Conservation (phyloP, 2,888 invertebrate species). For the Phrixothrix hirtus region DNA sequence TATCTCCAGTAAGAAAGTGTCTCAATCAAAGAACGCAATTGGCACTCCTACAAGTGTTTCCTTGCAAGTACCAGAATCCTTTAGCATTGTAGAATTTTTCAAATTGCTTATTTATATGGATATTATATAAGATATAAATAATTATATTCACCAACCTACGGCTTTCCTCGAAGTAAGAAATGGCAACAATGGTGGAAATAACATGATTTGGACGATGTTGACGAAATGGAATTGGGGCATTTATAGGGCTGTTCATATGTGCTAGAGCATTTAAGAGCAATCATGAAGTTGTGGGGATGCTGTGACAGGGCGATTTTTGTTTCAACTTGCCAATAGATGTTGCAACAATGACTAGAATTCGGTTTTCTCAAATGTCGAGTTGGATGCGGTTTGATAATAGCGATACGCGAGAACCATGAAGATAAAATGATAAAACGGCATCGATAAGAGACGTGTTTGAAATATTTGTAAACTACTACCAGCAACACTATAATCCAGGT, state of each 20-base stretch:
- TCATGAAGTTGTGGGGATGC: not conserved
- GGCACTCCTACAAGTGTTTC: too few relatives aligned
- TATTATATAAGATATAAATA: too few relatives aligned
- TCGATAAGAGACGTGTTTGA: conserved; percentile 1
- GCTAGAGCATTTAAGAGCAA: conserved; percentile 2
- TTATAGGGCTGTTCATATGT: conserved; percentile 1
- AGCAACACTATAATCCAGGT: conserved; percentile 1
- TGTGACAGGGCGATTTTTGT: not conserved
- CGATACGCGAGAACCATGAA: conserved; percentile 11
- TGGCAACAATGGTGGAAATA: too few relatives aligned
- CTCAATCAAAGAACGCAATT: too few relatives aligned
- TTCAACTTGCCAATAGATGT: not conserved
- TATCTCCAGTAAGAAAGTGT: too few relatives aligned
- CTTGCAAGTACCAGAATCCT: too few relatives aligned
- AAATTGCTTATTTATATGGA: too few relatives aligned
- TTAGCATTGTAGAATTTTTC: too few relatives aligned
- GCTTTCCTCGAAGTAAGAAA: too few relatives aligned
- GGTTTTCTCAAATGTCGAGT: conserved; percentile 4
- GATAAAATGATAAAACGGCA: conserved; percentile 9
- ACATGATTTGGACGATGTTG: too few relatives aligned
- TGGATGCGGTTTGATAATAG: conserved; percentile 1
- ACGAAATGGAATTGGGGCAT: not conserved
- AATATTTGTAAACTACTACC: not conserved
- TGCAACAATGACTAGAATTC: conserved; percentile 1
- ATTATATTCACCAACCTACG: too few relatives aligned